Base-by-base conservation (phyloP, 1,140 invertebrate species). In the Penaeus chinensis region DNA sequence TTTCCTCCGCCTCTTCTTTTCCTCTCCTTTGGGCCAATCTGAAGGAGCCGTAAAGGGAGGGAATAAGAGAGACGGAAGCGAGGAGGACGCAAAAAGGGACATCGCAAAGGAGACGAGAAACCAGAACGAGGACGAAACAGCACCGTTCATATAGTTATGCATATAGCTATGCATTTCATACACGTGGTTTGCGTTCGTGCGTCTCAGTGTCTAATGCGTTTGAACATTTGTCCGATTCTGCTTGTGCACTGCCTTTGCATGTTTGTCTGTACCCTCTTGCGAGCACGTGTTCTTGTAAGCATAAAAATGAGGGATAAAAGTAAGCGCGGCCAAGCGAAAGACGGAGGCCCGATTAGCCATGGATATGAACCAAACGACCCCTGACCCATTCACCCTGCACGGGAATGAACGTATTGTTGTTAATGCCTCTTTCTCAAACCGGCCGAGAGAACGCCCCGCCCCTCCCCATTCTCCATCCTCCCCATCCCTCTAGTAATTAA, bases 201-300 rank as follows among this genome's bases (percentile, higher is more conserved):
- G 65, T 66, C 20, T 66, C 4, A 7, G 11, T 66, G 65, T 66
- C 20, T 66, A 24, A 24, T 66, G 65, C 24, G 65, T 66, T 22
- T 66, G 65, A 22, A 0, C 11, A 7, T 66, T 22, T 66, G 3
- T 78, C 3, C 24, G 65, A 22, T 3, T 66, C 20, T 66, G 65
- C 11, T 5, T 66, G 65, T 71, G 19, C 18, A 19, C 1, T 81
- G 54, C 2, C 8, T 62, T 1, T 71, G 47, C 66, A 27, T 84
- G 82, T 74, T 22, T 84, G 22, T 84, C 5, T 60, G 42, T 74
- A 63, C 37, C 7, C 37, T 8, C 37, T 32, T 71, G 82, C 69
- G 32, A 66, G 42, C 22, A 19, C 16, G 16, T 54, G 54, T 13
- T 13, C 54, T 54, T 54, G 54, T 16, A 16, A 54, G 16, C 7